These are phyloP conservation scores for Melinaea menophilus DNA, from an alignment of 2,888 invertebrate species.

Conservation along the genomic window DNA sequence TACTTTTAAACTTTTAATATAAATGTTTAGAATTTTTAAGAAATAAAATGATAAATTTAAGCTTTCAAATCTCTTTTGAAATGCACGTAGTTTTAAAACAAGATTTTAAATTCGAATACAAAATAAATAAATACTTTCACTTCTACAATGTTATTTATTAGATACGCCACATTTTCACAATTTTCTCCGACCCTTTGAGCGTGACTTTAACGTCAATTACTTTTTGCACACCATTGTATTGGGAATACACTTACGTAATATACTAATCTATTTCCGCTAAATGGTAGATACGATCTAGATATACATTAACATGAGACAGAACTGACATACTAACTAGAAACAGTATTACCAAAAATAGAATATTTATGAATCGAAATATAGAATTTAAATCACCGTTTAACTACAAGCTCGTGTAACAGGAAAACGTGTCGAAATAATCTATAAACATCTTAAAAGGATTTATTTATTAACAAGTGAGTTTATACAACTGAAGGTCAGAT, in stretches of 20 bases:
- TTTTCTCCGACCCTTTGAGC: slow-evolving; percentile 58
- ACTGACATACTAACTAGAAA: no score
- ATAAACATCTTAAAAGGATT: slow-evolving; percentile 2
- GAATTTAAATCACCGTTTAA: no score
- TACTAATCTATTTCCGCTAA: no score
- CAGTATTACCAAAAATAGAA: no score
- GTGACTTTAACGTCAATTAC: slow-evolving; percentile 42
- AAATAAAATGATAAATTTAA: no score
- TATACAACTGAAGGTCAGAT: slow-evolving; percentile 13
- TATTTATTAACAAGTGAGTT: slow-evolving; percentile 12
- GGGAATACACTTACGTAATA: background rate
- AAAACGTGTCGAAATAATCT: no score
- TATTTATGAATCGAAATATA: no score
- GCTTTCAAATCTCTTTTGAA: no score
- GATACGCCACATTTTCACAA: slow-evolving; percentile 62
- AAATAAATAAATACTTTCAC: slow-evolving; percentile 25
- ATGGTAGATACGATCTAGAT: no score
- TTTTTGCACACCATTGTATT: slow-evolving; percentile 7
- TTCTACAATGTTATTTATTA: slow-evolving; percentile 39
- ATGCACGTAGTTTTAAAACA: background rate
- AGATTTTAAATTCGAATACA: slow-evolving; percentile 5
- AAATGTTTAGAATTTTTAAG: slow-evolving; percentile 7
- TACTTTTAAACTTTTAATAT: slow-evolving; percentile 10
- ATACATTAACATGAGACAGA: no score
- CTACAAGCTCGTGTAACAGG: background rate